Conservation (phyloP, 2,888 invertebrate genomes). For the Caenorhabditis becei region DNA sequence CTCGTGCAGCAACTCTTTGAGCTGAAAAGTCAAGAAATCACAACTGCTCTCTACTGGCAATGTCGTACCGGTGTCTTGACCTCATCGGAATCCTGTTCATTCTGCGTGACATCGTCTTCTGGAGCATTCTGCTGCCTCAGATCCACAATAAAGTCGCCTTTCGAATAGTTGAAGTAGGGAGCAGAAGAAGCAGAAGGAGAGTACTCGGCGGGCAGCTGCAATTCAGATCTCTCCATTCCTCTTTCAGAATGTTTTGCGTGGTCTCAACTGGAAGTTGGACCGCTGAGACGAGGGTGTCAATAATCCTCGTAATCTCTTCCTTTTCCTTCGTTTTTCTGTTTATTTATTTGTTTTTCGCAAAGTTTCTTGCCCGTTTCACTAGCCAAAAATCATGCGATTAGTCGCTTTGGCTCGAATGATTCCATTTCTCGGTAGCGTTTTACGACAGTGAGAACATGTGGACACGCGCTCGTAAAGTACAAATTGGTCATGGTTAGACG, state of each 20-base stretch:
- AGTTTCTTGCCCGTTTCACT: neutral
- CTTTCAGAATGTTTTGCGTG: neutral
- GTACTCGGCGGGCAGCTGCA: constrained; percentile 72
- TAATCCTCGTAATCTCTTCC: constrained; percentile 43
- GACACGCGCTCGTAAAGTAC: constrained; percentile 50
- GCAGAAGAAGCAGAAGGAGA: constrained; percentile 64
- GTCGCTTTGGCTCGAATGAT: constrained; percentile 8
- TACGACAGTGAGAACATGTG: constrained; percentile 43
- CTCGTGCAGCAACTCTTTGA: constrained; percentile 66
- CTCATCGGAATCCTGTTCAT: neutral
- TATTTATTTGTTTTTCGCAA: constrained; percentile 24
- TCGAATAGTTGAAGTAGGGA: constrained; percentile 70
- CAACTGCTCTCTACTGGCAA: neutral
- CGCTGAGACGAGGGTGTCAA: constrained; percentile 9
- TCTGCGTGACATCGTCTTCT: neutral
- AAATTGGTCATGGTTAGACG: constrained; percentile 41
- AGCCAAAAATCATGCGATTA: constrained; percentile 2
- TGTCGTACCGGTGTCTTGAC: constrained; percentile 23
- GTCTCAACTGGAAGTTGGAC: constrained; percentile 15
- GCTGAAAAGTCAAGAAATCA: constrained; percentile 51
- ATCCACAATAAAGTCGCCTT: constrained; percentile 75
- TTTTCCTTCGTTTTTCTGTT: neutral
- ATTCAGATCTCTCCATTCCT: constrained; percentile 26
- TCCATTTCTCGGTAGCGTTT: constrained; percentile 13
- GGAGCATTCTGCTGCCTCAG: constrained; percentile 50